Evolutionary conservation across 2,113 vertebrate species (phyloP), one percentile per base, ranked within the genome.

Genomic region (Embiotoca jacksoni): DNA sequence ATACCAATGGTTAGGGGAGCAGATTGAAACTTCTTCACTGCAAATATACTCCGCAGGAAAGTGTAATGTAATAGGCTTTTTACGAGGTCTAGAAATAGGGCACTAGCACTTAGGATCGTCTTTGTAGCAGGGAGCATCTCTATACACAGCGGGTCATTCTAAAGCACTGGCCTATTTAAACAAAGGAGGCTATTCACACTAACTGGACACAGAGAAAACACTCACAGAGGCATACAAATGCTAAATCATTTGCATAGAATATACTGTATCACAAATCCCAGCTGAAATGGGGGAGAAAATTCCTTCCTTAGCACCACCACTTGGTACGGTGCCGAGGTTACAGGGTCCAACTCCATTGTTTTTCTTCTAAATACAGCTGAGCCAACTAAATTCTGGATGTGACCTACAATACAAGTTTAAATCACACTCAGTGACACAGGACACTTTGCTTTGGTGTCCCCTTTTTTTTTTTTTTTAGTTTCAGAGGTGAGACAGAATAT

Each of bases 131-230:
- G 65, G 39, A 55, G 69, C 58, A 81, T 77, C 78, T 67, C 81
- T 30, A 69, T 69, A 84, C 79, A 84, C 78, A 78, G 78, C 16
- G 30, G 66, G 61, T 60, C 58, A 61, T 76, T 90, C 71, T 50
- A 59, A 84, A 66, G 57, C 16, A 13, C 46, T 56, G 69, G 41
- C 74, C 82, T 75, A 67, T 81, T 75, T 82, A 63, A 81, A 92
- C 87, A 93, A 91, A 83, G 77, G 71, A 58, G 41, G 32, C 54
- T 78, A 77, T 88, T 89, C 81, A 86, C 72, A 85, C 60, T 72
- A 67, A 79, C 33, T 80, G 75, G 66, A 64, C 73, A 79, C 62
- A 84, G 65, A 87, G 84, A 90, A 84, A 86, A 50, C 88, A 70
- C 41, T 69, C 77, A 91, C 49, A 81, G 55, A 16, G 64, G 78